These are phyloP conservation scores for Petrocephalus schoutedeni DNA, from an alignment of 2,797 vertebrate species.

Conservation along the genomic window DNA sequence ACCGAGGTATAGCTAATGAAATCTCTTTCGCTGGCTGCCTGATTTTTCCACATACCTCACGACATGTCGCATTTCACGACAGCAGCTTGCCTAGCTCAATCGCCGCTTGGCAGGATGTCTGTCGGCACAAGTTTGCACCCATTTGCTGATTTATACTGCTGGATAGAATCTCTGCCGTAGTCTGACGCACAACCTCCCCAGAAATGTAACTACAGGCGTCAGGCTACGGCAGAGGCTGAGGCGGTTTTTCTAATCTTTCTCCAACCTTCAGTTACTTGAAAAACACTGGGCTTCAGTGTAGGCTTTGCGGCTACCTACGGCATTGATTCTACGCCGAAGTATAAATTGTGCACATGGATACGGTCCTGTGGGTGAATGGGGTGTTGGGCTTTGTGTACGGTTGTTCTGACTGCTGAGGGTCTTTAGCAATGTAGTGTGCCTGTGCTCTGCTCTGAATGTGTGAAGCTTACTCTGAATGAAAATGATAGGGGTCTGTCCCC, in stretches of 20 bases:
- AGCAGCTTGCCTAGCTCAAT: not conserved
- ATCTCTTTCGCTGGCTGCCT: not conserved
- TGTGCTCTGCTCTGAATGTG: constrained; percentile 23
- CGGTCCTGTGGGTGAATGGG: not conserved
- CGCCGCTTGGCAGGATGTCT: not conserved
- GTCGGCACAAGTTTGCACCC: not conserved
- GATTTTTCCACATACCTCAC: not conserved
- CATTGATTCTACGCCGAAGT: not conserved
- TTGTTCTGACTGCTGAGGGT: not conserved
- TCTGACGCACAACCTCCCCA: not conserved
- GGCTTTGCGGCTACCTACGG: not conserved
- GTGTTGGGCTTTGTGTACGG: not conserved
- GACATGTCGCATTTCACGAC: not conserved
- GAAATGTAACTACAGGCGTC: not conserved
- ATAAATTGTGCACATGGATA: not conserved
- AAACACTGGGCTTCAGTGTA: not conserved
- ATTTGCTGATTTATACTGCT: not conserved
- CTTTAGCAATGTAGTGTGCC: constrained; percentile 17
- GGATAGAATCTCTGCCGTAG: not conserved
- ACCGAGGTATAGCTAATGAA: not conserved
- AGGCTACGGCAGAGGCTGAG: not conserved
- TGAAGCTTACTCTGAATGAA: constrained; percentile 9
- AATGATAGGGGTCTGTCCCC: not conserved
- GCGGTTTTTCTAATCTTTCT: not conserved
- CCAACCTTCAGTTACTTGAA: not conserved